phyloP scores from a whole-genome alignment of 1,140 invertebrate species.

The Caerostris darwini region DNA sequence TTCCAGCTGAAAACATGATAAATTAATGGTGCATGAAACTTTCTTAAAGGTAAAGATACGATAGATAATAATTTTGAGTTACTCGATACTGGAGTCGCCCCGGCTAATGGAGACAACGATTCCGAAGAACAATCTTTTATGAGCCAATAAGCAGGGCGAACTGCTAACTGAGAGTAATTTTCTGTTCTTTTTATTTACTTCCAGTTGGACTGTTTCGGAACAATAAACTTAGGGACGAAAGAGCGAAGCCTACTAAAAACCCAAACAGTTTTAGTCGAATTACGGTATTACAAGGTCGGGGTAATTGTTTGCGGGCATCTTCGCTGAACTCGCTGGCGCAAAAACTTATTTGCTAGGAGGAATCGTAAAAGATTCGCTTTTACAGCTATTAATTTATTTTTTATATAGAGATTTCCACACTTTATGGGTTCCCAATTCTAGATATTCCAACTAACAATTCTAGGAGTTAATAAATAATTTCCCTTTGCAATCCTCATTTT shows the following conservation, averaged over 20 bases:
- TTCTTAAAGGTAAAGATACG: slow-evolving; percentile 65
- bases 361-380: too few relatives aligned
- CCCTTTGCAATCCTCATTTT: too few relatives aligned
- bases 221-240: too few relatives aligned
- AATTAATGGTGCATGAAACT: slow-evolving; percentile 74
- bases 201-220: background rate
- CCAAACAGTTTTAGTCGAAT: background rate
- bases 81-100: slow-evolving; percentile 29
- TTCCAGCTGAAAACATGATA: slow-evolving; percentile 58
- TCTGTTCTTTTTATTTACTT: slow-evolving; percentile 68
- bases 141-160: slow-evolving; percentile 53
- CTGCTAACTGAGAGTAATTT: slow-evolving; percentile 64
- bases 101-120: slow-evolving; percentile 66
- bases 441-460: background rate
- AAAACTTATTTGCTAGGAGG: background rate
- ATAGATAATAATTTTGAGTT: slow-evolving; percentile 75
- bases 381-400: too few relatives aligned
- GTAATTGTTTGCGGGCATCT: background rate
- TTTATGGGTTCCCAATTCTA: too few relatives aligned
- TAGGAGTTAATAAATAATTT: too few relatives aligned
- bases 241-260: too few relatives aligned
- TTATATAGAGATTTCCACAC: too few relatives aligned
- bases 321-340: background rate
- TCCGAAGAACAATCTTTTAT: slow-evolving; percentile 68
- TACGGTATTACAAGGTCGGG: slow-evolving; percentile 15